Conservation (phyloP, 2,113 vertebrate species). For the Lophura nycthemera region DNA sequence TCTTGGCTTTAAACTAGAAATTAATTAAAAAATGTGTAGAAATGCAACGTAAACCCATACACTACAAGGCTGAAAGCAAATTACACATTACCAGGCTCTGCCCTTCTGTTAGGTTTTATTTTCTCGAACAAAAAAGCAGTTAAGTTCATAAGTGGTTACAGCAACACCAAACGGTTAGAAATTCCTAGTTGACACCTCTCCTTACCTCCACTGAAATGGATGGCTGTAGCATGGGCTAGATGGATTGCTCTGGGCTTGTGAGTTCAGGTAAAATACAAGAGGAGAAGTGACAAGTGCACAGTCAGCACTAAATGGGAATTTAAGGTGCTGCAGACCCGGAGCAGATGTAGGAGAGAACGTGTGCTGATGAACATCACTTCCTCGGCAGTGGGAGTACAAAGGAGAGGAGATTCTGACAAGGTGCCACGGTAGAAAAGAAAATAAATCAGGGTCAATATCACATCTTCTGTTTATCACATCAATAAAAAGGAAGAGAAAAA, state of each 20-base stretch:
- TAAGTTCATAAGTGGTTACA: background rate
- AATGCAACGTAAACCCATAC: background rate
- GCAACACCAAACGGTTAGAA: slow-evolving; percentile 29
- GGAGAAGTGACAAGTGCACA: slow-evolving; percentile 86
- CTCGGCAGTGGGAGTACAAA: slow-evolving; percentile 89
- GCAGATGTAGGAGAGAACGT: slow-evolving; percentile 86
- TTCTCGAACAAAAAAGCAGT: background rate
- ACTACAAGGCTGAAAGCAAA: background rate
- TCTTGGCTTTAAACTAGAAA: background rate
- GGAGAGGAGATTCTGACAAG: slow-evolving; percentile 93
- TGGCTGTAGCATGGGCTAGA: slow-evolving; percentile 81
- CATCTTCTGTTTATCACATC: background rate
- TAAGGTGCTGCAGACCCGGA: slow-evolving; percentile 80
- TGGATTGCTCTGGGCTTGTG: slow-evolving; percentile 79
- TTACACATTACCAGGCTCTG: background rate
- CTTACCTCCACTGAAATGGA: slow-evolving; percentile 97
- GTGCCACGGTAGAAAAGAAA: slow-evolving; percentile 62
- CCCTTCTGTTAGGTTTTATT: slow-evolving; percentile 15
- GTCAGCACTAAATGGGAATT: slow-evolving; percentile 83
- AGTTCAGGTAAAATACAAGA: slow-evolving; percentile 82
- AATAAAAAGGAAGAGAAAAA: background rate
- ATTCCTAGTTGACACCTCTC: slow-evolving; percentile 17
- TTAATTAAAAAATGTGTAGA: background rate
- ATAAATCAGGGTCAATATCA: slow-evolving; percentile 65
- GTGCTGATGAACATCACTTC: slow-evolving; percentile 90